A percentile compares a stretch with the other conserved stretches of the same genome.
phyloP scores from a whole-genome alignment of 2,113 vertebrate genomes.

The Upupa epops region DNA sequence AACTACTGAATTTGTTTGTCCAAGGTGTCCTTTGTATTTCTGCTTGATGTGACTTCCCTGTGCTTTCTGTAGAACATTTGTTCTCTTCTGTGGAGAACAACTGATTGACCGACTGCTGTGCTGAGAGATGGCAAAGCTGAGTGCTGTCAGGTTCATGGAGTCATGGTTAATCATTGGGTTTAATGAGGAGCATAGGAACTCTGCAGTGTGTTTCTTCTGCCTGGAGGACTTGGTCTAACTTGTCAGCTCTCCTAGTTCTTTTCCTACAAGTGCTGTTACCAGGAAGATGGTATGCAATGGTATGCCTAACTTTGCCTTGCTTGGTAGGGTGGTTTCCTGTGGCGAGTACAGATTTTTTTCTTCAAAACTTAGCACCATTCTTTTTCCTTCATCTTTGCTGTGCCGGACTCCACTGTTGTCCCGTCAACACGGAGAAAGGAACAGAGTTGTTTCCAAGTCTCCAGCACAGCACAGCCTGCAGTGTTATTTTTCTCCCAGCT shows the following conservation, averaged over 20 bases:
- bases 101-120: not conserved
- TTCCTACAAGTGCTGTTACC: not conserved
- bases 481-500: not conserved
- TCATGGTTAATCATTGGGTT: not conserved
- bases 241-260: no score
- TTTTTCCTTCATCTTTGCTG: not conserved
- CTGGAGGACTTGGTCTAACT: not conserved
- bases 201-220: not conserved
- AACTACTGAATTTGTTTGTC: not conserved
- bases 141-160: not conserved
- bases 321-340: not conserved
- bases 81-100: not conserved
- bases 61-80: not conserved
- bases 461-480: not conserved
- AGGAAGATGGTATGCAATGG: not conserved
- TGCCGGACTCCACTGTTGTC: not conserved
- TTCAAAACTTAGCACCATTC: not conserved
- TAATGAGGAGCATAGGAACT: not conserved
- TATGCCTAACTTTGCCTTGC: no score
- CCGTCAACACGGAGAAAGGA: not conserved
- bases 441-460: not conserved
- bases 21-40: not conserved
- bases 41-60: not conserved
- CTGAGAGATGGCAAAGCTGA: not conserved
- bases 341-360: not conserved